Percentiles rank a stretch among this genome's conserved stretches.
These are phyloP conservation scores for Spea hammondii DNA, from an alignment of 2,797 vertebrate species.

Conservation along the genomic window DNA sequence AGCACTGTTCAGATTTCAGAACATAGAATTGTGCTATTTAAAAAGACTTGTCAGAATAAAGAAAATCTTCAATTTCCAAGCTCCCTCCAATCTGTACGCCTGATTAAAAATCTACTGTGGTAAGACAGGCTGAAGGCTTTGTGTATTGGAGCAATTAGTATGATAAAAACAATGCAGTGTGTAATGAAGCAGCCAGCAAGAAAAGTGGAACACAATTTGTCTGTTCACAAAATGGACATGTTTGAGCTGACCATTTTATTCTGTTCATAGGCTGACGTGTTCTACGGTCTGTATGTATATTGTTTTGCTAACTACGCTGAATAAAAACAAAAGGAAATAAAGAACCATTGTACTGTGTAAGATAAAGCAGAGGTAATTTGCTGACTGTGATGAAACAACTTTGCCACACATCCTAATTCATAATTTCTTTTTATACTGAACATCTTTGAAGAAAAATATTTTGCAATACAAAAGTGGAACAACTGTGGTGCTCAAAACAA, in stretches of 20 bases:
- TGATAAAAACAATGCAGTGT: slow-evolving; percentile 27
- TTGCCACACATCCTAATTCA: not conserved
- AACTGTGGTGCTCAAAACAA: too few relatives aligned
- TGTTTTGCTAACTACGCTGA: not conserved
- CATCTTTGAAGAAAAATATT: too few relatives aligned
- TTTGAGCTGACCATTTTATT: slow-evolving; percentile 22
- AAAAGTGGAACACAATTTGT: slow-evolving; percentile 12
- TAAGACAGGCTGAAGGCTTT: slow-evolving; percentile 24
- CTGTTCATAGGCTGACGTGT: not conserved
- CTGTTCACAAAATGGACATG: slow-evolving; percentile 4
- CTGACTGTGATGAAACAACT: not conserved
- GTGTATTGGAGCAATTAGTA: slow-evolving; percentile 30
- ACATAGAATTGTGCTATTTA: not conserved
- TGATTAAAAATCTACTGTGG: not conserved
- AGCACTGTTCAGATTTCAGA: too few relatives aligned
- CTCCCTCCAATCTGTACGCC: not conserved
- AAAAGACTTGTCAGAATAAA: not conserved
- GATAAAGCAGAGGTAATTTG: not conserved
- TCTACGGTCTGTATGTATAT: not conserved
- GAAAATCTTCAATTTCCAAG: not conserved
- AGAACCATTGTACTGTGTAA: not conserved
- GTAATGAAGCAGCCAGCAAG: slow-evolving; percentile 26
- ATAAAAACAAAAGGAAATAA: not conserved
- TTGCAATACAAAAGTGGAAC: too few relatives aligned
- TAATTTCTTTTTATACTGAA: not conserved